Percentiles rank a stretch among this genome's conserved stretches.
These are phyloP conservation scores for Alcedo quadribrachys DNA, from an alignment of 2,797 vertebrate species.

Conservation along the genomic window DNA sequence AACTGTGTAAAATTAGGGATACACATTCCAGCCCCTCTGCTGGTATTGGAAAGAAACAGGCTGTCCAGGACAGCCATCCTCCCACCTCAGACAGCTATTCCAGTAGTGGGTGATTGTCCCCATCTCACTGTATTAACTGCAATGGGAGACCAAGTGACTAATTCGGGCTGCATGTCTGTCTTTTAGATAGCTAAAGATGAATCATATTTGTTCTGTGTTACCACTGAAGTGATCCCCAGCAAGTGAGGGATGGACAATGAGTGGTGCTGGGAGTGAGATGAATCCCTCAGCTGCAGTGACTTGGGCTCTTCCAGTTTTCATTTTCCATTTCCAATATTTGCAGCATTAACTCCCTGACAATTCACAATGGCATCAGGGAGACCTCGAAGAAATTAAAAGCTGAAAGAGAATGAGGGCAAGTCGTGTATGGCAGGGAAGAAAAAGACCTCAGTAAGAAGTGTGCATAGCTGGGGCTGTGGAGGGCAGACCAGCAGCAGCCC, in stretches of 20 bases:
- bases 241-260: background rate
- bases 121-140: background rate
- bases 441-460: background rate
- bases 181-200: background rate
- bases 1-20: background rate
- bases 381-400: background rate
- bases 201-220: background rate
- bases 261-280: background rate
- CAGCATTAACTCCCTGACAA: background rate
- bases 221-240: background rate
- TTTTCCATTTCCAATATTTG: background rate
- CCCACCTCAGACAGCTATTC: background rate
- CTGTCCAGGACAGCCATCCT: background rate
- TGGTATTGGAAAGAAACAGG: background rate
- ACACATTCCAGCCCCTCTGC: background rate
- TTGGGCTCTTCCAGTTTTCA: background rate
- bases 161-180: background rate
- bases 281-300: background rate
- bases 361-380: background rate
- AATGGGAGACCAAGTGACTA: background rate
- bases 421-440: background rate
- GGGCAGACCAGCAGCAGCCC: too few relatives aligned
- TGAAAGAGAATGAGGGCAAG: background rate
- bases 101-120: background rate
- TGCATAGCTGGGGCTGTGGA: fast-evolving